Conservation (phyloP, 2,113 vertebrate species). For the Plestiodon gilberti region DNA sequence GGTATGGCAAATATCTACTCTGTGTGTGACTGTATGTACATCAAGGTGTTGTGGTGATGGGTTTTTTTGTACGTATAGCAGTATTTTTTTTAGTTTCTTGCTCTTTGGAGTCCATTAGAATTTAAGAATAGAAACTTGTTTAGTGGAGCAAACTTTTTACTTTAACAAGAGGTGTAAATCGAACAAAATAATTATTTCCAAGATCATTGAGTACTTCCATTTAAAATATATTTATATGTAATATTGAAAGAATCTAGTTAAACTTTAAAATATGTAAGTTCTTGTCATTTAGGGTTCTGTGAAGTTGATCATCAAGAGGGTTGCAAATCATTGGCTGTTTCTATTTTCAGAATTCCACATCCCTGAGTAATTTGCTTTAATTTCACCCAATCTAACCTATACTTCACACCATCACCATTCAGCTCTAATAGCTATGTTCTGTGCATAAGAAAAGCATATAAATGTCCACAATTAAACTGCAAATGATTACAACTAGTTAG, state of each 20-base stretch:
- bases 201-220: constrained; percentile 73
- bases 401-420: constrained; percentile 93
- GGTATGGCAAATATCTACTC: constrained; percentile 16
- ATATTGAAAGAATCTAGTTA: constrained; percentile 83
- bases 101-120: constrained; percentile 56
- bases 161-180: constrained; percentile 49
- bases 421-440: constrained; percentile 90
- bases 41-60: constrained; percentile 7
- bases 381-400: constrained; percentile 98
- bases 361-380: constrained; percentile 97
- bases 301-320: constrained; percentile 89
- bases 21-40: neutral
- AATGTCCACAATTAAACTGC: constrained; percentile 97
- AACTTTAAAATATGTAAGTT: constrained; percentile 89
- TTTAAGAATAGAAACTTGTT: constrained; percentile 55
- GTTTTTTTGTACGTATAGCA: neutral
- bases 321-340: constrained; percentile 90
- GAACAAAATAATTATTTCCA: constrained; percentile 76
- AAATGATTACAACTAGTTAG: constrained; percentile 90
- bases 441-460: constrained; percentile 89
- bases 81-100: constrained; percentile 28
- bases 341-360: constrained; percentile 89
- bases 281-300: constrained; percentile 84
- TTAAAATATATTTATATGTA: constrained; percentile 82
- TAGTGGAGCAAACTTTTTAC: constrained; percentile 63